Base-by-base conservation (phyloP, 2,113 vertebrate species). In the Callipepla californica region DNA sequence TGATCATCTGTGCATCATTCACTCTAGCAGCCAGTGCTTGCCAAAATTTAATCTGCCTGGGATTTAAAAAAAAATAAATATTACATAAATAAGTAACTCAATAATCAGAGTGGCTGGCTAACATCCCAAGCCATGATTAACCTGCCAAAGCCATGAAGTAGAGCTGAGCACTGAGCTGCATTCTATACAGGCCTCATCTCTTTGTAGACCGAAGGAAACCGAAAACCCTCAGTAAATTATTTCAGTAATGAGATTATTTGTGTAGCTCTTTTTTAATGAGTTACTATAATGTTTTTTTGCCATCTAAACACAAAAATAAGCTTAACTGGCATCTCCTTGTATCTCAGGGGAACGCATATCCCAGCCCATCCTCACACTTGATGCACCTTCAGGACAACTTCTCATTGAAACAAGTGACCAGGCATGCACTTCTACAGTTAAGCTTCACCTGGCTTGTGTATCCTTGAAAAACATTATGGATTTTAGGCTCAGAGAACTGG, bases 11-110 rank as follows among this genome's bases (percentile, higher is more conserved):
- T 51, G 79, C 82, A 94, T 82, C 82, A 9, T 70, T 95, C 74
- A 65, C 45, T 92, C 58, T 22, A 45, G 75, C 67, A 82, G 55
- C 59, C 63, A 32, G 6, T 3, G 1, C 66, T 36, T 83, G 90
- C 90, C 90, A 95, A 82, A 69, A 85, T 82, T 76, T 89, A 73
- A 80, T 87, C 93, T 94, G 81, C 63, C 26, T 62, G 45, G 79
- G 85, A 89, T 87, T 93, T 89, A 87, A 77, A 20, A 57, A 57
- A 57, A 74, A 78, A 32, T 28, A 90, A 85, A 63, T 58, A 76
- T 45, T 85, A 85, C 89, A 80, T 87, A 91, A 95, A 70, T 70
- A 92, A 93, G 48, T n/a, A 68, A 80, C 36, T 93, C 23, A 28
- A 44, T 89, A 69, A 85, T 87, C 87, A 80, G 75, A 69, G 42